Base-by-base conservation (phyloP, 2,888 invertebrate genomes). In the Heteromyza rotundicornis region DNA sequence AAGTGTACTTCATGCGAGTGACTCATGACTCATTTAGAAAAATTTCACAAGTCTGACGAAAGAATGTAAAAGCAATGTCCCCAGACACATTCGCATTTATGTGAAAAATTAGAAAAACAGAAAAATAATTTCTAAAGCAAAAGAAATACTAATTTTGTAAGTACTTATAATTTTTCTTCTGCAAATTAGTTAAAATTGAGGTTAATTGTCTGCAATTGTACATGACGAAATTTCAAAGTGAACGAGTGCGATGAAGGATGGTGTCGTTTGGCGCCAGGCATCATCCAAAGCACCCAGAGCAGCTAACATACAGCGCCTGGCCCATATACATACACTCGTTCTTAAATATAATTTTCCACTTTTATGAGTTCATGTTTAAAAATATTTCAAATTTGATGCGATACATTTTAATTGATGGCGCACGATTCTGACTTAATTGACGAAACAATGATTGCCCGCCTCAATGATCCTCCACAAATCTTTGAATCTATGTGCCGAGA, bases 291-390 rank as follows among this genome's bases (percentile, higher is more conserved):
- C 20, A 36, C 17, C 56, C 44, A 49, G 19, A 17, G 22, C 10
- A 17, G 40, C 55, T n/a, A 56, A 5, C 10, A 5, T 27, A n/a
- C n/a, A n/a, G n/a, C n/a, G n/a, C n/a, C n/a, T n/a, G n/a, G n/a
- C 27, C 27, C 27, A 27, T n/a, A n/a, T n/a, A n/a, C n/a, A n/a
- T n/a, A n/a, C n/a, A 10, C 27, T 27, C 27, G 27, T 27, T n/a
- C n/a, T n/a, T 10, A 10, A 27, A 27, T 27, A 27, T 27, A 10
- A 27, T 27, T 27, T 27, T 27, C 7, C 27, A 10, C 27, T 40
- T 7, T n/a, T 40, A 40, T 66, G 67, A 68, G 64, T 66, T 72
- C 73, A 76, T 69, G 64, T 67, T 69, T 73, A 68, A 57, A 76
- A 68, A 68, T 70, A 73, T 32, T 32, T 32, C 40, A 40, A 47